phyloP scores from a whole-genome alignment of 2,888 invertebrate genomes.

The Oasisia sp. region DNA sequence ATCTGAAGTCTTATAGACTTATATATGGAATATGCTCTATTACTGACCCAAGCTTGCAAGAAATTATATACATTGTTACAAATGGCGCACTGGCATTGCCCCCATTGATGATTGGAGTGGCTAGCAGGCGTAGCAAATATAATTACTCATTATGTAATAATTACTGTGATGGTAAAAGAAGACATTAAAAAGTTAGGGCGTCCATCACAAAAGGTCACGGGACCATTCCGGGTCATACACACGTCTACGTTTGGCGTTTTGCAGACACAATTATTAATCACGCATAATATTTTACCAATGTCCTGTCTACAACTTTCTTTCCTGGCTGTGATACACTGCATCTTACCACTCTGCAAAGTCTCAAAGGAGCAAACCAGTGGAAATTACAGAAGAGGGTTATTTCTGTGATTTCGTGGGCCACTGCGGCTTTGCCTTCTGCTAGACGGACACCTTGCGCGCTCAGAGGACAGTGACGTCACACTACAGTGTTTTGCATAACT shows the following conservation, averaged over 20 bases:
- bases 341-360: constrained; percentile 3
- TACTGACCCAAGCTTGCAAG: too few relatives aligned
- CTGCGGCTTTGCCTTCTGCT: constrained; percentile 17
- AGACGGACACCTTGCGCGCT: background rate
- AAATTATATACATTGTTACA: too few relatives aligned
- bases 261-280: background rate
- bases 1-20: too few relatives aligned
- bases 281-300: background rate
- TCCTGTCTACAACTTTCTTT: background rate
- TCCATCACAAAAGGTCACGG: background rate
- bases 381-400: background rate
- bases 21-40: too few relatives aligned
- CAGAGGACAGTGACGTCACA: constrained; percentile 1
- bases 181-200: background rate
- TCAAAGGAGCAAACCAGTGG: constrained; percentile 13
- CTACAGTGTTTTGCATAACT: background rate
- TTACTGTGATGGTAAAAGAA: background rate
- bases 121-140: too few relatives aligned
- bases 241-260: background rate
- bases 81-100: too few relatives aligned
- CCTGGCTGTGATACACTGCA: background rate
- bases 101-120: too few relatives aligned
- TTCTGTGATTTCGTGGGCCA: background rate
- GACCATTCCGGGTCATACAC: constrained; percentile 1
- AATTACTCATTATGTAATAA: too few relatives aligned